phyloP scores from a whole-genome alignment of 2,888 invertebrate species.

The Tricholauxania praeusta region DNA sequence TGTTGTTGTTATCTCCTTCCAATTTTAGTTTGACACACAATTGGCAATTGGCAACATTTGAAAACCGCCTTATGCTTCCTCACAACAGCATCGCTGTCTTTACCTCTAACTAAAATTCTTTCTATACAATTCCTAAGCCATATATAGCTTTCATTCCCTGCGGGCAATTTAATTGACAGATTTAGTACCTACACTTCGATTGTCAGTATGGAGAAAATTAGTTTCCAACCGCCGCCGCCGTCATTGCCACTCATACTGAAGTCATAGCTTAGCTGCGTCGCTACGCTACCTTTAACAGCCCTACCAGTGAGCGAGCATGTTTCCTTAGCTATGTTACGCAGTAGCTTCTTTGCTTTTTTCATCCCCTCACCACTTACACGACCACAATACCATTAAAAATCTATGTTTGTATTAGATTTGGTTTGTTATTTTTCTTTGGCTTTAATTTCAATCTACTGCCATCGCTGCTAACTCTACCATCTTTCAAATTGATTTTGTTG shows the following conservation, averaged over 20 bases:
- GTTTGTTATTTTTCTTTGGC: background rate
- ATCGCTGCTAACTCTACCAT: too few species aligned
- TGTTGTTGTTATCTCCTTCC: background rate
- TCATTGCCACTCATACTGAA: background rate
- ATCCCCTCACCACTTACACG: too few species aligned
- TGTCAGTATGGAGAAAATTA: conserved; percentile 62
- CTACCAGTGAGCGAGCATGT: too few species aligned
- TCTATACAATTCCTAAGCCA: background rate
- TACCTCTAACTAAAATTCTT: background rate
- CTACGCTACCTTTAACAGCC: too few species aligned
- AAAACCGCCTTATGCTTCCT: background rate
- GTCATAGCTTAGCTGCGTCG: too few species aligned
- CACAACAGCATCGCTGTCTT: conserved; percentile 6
- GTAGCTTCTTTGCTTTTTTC: too few species aligned
- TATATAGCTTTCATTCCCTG: conserved; percentile 54
- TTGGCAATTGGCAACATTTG: background rate
- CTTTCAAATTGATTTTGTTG: background rate
- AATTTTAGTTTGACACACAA: too few species aligned
- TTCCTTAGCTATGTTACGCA: too few species aligned
- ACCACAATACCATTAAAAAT: too few species aligned
- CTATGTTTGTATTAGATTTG: too few species aligned
- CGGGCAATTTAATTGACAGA: conserved; percentile 66
- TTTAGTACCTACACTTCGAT: conserved; percentile 62
- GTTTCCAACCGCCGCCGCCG: conserved; percentile 54
- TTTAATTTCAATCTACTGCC: background rate